These are phyloP conservation scores for Drosophila melanogaster DNA, from an alignment of 1,140 invertebrate species.

Conservation along the genomic window Release_6_plus_ISO1_MT NT_033779.5:13544501-13545000, in stretches of 20 bases:
- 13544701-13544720: slow-evolving; percentile 46
- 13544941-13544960: slow-evolving; percentile 1
- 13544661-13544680: slow-evolving; percentile 52
- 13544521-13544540: no score
- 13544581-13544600: neutral
- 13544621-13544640: no score
- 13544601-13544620: neutral
- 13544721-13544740: slow-evolving; percentile 60
- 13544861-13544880: slow-evolving; percentile 50
- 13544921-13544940: slow-evolving; percentile 51
- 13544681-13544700: slow-evolving; percentile 28
- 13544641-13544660: slow-evolving; percentile 3
- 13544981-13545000: neutral
- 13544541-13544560: no score
- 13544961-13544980: neutral
- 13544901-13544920: slow-evolving; percentile 59
- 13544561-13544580: neutral
- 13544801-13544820: slow-evolving; percentile 17
- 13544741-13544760: slow-evolving; percentile 56
- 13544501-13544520: no score
- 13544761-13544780: slow-evolving; percentile 11
- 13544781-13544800: slow-evolving; percentile 24
- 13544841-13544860: slow-evolving; percentile 39
- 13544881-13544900: neutral
- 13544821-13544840: slow-evolving; percentile 19